Base-by-base conservation (phyloP, 2,113 vertebrate species). In the Dolichallabes microphthalmus region DNA sequence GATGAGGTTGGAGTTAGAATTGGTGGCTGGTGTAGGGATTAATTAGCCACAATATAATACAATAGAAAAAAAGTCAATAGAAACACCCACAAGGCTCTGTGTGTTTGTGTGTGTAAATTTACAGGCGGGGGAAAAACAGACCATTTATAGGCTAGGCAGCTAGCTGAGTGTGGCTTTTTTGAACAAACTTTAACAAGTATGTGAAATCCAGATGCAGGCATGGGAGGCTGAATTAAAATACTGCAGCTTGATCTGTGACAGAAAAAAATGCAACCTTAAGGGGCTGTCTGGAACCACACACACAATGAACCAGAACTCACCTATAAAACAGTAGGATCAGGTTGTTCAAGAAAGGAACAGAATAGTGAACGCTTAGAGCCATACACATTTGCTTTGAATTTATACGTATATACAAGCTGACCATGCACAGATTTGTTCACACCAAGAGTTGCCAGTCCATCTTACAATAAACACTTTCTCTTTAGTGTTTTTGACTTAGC, bases 171-270 rank as follows among this genome's bases (percentile, higher is more conserved):
- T 64, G 75, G 63, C 74, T 83, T 87, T 85, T 83, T 78, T 80
- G 80, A 74, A 83, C 85, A 88, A 88, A 84, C 69, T 90, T 90
- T 87, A 83, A 82, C 87, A 90, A 85, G 85, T 88, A 86, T 87
- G 76, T 83, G 76, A 87, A 85, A 88, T 86, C 83, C 83, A 87
- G 89, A 83, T 86, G 81, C 80, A 84, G 60, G 76, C 84, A 85
- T 80, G 71, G 63, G 71, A 57, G 79, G n/a, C 61, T 85, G 76
- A 80, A 83, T 88, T 87, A 84, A 87, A 89, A 82, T 77, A 25
- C 66, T 58, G 39, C 57, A 73, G 80, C 82, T 86, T 86, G 79
- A 86, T 84, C 50, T 80, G 53, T 85, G 84, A 87, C 85, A 85
- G 88, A 83, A 63, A 89, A 75, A 82, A 45, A 63, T 74, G 53